phyloP scores from a whole-genome alignment of 2,888 invertebrate species.

The Caenorhabditis sp. region DNA sequence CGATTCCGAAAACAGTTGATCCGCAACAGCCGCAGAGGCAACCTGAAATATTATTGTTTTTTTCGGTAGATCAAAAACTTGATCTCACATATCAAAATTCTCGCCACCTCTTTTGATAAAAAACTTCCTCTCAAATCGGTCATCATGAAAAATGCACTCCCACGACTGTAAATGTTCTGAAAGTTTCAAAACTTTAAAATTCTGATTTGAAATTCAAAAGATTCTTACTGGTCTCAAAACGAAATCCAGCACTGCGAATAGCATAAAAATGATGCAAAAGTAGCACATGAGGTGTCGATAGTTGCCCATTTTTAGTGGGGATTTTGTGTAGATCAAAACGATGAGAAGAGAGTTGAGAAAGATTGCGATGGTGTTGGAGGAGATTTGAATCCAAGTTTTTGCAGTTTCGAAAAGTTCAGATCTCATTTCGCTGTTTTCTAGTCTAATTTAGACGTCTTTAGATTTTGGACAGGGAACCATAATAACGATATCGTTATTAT shows the following conservation, averaged over 20 bases:
- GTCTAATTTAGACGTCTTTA: too few relatives aligned
- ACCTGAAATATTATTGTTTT: not conserved
- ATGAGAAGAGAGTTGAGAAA: constrained; percentile 6
- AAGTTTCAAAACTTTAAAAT: not conserved
- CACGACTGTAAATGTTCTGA: constrained; percentile 34
- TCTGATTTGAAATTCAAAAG: not conserved
- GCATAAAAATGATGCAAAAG: constrained; percentile 11
- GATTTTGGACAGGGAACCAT: too few relatives aligned
- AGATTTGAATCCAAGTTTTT: not conserved
- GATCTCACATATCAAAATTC: constrained; percentile 14
- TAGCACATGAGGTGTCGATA: constrained; percentile 25
- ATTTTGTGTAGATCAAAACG: constrained; percentile 20
- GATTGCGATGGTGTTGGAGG: not conserved
- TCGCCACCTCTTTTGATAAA: not conserved
- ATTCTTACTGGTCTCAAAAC: constrained; percentile 15
- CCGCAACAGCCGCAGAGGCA: constrained; percentile 23
- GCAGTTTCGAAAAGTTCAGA: not conserved
- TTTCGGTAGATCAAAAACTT: too few relatives aligned
- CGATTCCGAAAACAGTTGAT: not conserved
- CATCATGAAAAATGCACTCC: constrained; percentile 46
- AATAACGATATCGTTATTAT: too few relatives aligned
- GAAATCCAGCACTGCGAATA: constrained; percentile 13
- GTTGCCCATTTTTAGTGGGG: constrained; percentile 29
- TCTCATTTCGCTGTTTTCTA: not conserved
- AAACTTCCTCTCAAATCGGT: constrained; percentile 17